Base-by-base conservation (phyloP, 1,140 invertebrate species). In the Ridgeia piscesae region DNA sequence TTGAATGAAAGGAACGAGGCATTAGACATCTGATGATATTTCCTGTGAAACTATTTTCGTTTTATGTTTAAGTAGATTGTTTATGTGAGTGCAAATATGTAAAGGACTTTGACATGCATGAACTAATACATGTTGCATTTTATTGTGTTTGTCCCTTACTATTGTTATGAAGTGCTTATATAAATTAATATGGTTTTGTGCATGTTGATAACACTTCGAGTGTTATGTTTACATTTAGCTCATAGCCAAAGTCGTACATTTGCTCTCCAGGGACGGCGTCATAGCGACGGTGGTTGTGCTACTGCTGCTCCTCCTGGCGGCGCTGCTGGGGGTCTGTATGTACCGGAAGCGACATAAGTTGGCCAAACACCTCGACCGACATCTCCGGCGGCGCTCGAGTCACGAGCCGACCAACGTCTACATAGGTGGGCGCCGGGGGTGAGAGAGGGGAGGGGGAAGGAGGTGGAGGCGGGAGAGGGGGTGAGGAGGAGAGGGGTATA, bases 261-360 rank as follows among this genome's bases (percentile, higher is more conserved):
- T 77, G 8, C 27, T 21, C 27, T 77, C 27, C 58, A 77, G 58
- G 27, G 58, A 77, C 2, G 58, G 58, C 2, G 58, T 77, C 58
- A 77, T 77, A 27, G 58, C 27, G 58, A 77, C 58, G 89, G 31
- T 35, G 91, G 92, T 31, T 93, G 34, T 50, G n/a, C 34, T 77
- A 34, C 31, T 93, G 35, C 2, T 34, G 2, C 50, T 91, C n/a
- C 89, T 33, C 89, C 91, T 92, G 90, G 33, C 48, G 88, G 92
- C 48, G 50, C 88, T 58, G 89, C 58, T 91, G 91, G 88, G 33
- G 34, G 92, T 88, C 11, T 92, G n/a, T 88, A 88, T 93, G 48
- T 91, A 88, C 35, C 35, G 89, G 90, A 91, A 50, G 35, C n/a
- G 34, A 2, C 77, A 77, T 11, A 91, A 89, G 35, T 88, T 88